Base-by-base conservation (phyloP, 2,888 invertebrate genomes). In the Phalera bucephala region DNA sequence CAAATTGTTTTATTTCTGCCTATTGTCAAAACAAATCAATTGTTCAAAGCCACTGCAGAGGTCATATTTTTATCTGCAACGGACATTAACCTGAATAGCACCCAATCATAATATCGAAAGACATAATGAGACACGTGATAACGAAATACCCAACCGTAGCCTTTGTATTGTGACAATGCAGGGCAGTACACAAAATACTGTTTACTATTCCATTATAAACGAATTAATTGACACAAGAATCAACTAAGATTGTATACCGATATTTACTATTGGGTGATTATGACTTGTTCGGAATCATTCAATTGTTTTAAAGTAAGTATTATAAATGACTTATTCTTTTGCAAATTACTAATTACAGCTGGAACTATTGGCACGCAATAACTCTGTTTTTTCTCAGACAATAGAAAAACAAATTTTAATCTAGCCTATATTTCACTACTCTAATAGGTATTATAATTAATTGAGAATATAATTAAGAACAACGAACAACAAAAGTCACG, bases 1-100 rank as follows among this genome's bases (percentile, higher is more conserved):
- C n/a, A n/a, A n/a, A n/a, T n/a, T n/a, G n/a, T n/a, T n/a, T n/a
- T n/a, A n/a, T n/a, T n/a, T n/a, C n/a, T n/a, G n/a, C n/a, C n/a
- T n/a, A n/a, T n/a, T n/a, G n/a, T n/a, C n/a, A n/a, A n/a, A n/a
- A n/a, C n/a, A n/a, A n/a, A n/a, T n/a, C n/a, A n/a, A n/a, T n/a
- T n/a, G n/a, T n/a, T 10, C 28, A 15, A 38, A 50, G 45, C 15
- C 40, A 40, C 44, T 40, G 41, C 40, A 36, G 47, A 60, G 58
- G 53, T 56, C 47, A 55, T 43, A 44, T 60, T 53, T 56, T 64
- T 64, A 64, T 62, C 62, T 55, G 38, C 44, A 43, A 34, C 55
- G 64, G 64, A 56, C 64, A 52, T 64, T 64, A 56, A 52, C 64
- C 64, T 56, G 40, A 58, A 55, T 55, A 55, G 39, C 33, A 43